phyloP scores from a whole-genome alignment of 1,140 invertebrate genomes.

The Myzus persicae region DNA sequence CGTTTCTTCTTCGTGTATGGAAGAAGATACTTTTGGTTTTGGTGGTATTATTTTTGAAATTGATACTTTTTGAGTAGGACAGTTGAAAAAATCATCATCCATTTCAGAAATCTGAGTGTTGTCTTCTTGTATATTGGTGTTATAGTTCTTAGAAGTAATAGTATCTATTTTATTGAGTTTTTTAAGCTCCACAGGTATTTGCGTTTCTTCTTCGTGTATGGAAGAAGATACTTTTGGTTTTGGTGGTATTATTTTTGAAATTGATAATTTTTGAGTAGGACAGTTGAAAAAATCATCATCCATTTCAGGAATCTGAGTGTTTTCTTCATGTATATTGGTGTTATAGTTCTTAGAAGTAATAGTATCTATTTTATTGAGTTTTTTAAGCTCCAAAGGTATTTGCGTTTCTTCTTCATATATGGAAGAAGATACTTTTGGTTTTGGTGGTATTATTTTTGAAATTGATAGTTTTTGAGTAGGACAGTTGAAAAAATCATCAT shows the following conservation, averaged over 20 bases:
- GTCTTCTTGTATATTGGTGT: background rate
- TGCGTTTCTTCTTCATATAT: background rate
- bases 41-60: background rate
- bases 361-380: background rate
- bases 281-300: constrained; percentile 35
- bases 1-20: background rate
- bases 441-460: background rate
- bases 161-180: background rate
- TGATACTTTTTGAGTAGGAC: constrained; percentile 1
- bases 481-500: constrained; percentile 5
- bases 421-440: background rate
- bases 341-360: background rate
- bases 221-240: background rate
- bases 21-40: background rate
- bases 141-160: background rate
- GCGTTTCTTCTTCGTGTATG: background rate
- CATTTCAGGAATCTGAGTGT: background rate
- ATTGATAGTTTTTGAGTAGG: constrained; percentile 20
- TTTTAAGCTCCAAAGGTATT: background rate
- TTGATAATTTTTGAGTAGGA: background rate
- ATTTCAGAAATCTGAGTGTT: background rate
- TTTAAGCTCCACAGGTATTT: background rate
- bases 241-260: background rate
- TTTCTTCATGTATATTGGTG: background rate
- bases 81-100: constrained; percentile 28